These are phyloP conservation scores for Branchellion lobata DNA, from an alignment of 2,888 invertebrate genomes.

Conservation along the genomic window DNA sequence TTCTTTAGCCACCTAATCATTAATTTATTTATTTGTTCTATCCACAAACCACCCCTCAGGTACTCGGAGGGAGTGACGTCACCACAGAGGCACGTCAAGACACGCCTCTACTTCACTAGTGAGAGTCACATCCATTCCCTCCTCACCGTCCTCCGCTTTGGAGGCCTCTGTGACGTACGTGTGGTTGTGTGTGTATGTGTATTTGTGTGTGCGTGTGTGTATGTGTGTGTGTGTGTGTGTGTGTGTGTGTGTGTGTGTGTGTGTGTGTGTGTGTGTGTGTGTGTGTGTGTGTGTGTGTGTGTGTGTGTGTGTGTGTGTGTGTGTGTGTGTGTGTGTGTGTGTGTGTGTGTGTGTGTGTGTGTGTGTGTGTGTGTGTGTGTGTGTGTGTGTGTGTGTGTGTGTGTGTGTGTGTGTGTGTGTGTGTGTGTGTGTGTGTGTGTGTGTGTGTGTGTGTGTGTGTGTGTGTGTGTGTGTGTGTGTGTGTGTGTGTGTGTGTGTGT, in stretches of 20 bases:
- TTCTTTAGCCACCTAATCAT: background rate
- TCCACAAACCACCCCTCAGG: conserved; percentile 61
- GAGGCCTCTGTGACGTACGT: conserved; percentile 66
- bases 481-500: no score
- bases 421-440: no score
- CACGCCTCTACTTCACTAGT: conserved; percentile 97
- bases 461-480: no score
- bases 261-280: no score
- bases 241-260: background rate
- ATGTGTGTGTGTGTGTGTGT: background rate
- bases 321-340: no score
- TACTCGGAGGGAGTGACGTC: conserved; percentile 97
- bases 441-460: no score
- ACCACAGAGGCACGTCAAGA: conserved; percentile 94
- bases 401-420: no score
- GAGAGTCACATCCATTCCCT: conserved; percentile 98
- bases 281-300: no score
- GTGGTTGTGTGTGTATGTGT: background rate
- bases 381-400: no score
- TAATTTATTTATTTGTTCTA: background rate
- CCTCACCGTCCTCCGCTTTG: conserved; percentile 88
- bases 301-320: no score
- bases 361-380: no score
- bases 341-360: no score
- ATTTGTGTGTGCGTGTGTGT: background rate